Base-by-base conservation (phyloP, 2,888 invertebrate species). In the Operophtera brumata region DNA sequence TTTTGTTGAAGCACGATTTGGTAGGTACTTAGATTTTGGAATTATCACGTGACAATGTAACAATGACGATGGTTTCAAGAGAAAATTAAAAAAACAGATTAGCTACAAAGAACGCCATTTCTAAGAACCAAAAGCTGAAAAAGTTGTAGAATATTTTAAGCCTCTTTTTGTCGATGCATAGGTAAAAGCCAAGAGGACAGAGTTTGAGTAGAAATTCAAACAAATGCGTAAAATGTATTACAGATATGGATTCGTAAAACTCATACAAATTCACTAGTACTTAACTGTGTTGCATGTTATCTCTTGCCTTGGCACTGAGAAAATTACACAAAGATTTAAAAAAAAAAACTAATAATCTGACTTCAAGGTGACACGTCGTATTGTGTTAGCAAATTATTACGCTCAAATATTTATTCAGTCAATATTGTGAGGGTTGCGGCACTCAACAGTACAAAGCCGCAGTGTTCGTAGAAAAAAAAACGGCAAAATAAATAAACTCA, bases 401-500 rank as follows among this genome's bases (percentile, higher is more conserved):
- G 63, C 66, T 75, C 69, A 75, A 78, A 82, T 75, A 78, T 82
- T 80, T 72, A 75, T 71, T 61, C 62, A 67, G 66, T 66, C 68
- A 78, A 78, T 73, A 74, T 71, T 69, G 64, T 60, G 67, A 70
- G 69, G 73, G 72, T 65, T 69, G 66, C 58, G 67, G 66, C 67
- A 52, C 59, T 69, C 71, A 69, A 70, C 66, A 70, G 71, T 70
- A 77, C 75, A 73, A 78, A 77, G 69, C 67, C 67, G 65, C 66
- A 71, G 73, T 72, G 75, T 71, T 75, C 71, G 69, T 67, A 64
- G 67, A 69, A 71, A 40, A 75, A 77, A 80, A 79, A 75, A 77
- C 68, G 78, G 68, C 71, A 78, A 80, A 78, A 80, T 78, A 82
- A 86, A 86, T 80, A 85, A 86, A 82, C 80, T 80, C 82, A 83